phyloP scores from a whole-genome alignment of 2,797 vertebrate species.

The Kryptolebias ocellatus region DNA sequence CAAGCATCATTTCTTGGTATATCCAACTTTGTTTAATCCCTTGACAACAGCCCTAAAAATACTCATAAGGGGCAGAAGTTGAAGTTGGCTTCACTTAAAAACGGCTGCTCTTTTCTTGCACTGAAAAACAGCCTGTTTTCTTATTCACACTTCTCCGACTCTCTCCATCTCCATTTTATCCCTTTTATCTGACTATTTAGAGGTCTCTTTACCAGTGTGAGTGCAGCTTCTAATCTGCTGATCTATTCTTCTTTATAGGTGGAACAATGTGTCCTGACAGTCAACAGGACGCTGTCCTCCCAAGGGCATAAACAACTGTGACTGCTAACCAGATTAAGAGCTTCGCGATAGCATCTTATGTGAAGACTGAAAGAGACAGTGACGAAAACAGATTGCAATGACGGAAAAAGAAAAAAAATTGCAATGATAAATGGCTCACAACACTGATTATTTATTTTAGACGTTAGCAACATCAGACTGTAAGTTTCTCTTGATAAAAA shows the following conservation, averaged over 20 bases:
- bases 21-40: background rate
- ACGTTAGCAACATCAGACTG: background rate
- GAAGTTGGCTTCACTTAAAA: background rate
- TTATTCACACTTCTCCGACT: background rate
- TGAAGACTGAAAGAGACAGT: conserved; percentile 36
- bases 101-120: background rate
- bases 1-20: background rate
- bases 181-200: conserved; percentile 27
- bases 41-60: background rate
- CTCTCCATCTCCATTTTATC: conserved; percentile 1
- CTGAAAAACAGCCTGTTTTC: background rate
- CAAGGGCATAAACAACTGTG: conserved; percentile 63
- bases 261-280: conserved; percentile 75
- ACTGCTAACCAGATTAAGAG: conserved; percentile 75
- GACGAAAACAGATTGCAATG: conserved; percentile 30
- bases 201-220: conserved; percentile 23
- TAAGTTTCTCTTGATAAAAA: conserved; percentile 10
- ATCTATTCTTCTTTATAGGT: conserved; percentile 55
- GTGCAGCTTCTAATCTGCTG: conserved; percentile 60
- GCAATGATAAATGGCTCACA: conserved; percentile 41
- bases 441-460: background rate
- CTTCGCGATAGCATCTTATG: conserved; percentile 68
- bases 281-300: conserved; percentile 58
- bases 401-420: conserved; percentile 23
- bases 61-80: background rate